Conservation (phyloP, 2,797 vertebrate genomes). For the Salmo trutta region DNA sequence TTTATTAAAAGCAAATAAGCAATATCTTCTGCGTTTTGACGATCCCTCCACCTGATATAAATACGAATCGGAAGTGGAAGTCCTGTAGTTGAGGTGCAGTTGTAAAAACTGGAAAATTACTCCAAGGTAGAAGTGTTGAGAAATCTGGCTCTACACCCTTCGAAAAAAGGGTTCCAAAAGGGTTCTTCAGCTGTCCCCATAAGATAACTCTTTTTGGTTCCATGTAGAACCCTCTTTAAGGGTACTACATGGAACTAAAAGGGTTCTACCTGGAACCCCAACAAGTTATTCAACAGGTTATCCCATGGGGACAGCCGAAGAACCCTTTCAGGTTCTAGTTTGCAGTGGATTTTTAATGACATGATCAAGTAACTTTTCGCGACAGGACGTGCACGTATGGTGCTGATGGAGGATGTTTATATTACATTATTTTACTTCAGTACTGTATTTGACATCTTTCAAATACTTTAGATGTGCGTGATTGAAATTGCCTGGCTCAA, state of each 20-base stretch:
- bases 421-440: neutral
- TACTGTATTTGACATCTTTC: too few species aligned
- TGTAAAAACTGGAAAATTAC: conserved; percentile 20
- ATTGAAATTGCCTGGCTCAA: neutral
- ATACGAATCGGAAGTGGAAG: conserved; percentile 23
- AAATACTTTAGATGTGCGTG: too few species aligned
- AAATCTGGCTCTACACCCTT: neutral
- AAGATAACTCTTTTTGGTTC: too few species aligned
- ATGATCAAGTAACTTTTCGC: neutral
- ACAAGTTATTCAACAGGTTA: too few species aligned
- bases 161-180: neutral
- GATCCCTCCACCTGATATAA: conserved; percentile 22
- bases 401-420: neutral
- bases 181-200: too few species aligned
- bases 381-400: neutral
- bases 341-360: neutral
- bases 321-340: neutral
- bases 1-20: conserved; percentile 39
- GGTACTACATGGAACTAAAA: too few species aligned
- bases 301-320: too few species aligned
- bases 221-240: too few species aligned
- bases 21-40: conserved; percentile 32
- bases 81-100: conserved; percentile 31
- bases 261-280: too few species aligned
- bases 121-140: neutral